phyloP scores from a whole-genome alignment of 2,797 vertebrate genomes.

The Rhynchotus rufescens region DNA sequence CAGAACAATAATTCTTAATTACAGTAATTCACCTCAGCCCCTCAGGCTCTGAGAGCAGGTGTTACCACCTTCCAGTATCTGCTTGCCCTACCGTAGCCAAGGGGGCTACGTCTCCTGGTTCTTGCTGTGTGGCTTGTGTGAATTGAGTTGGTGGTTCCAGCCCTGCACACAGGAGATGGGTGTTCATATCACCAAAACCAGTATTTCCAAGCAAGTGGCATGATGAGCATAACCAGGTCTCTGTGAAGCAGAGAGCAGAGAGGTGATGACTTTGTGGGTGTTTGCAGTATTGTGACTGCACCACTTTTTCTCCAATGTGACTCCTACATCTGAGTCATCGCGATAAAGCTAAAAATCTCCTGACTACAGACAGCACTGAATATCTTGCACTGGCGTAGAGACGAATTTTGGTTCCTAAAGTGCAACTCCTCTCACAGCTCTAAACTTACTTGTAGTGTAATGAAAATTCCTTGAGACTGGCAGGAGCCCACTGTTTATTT shows the following conservation, averaged over 20 bases:
- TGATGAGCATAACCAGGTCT: background rate
- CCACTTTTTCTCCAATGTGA: background rate
- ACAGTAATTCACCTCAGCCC: background rate
- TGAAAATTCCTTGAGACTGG: background rate
- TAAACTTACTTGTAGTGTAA: background rate
- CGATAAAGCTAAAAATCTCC: background rate
- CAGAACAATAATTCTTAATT: background rate
- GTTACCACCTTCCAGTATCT: background rate
- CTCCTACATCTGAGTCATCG: background rate
- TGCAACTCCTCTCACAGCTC: accelerated
- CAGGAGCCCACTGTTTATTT: background rate
- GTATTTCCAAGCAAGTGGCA: background rate
- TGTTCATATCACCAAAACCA: background rate
- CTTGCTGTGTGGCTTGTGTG: background rate
- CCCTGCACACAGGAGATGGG: background rate
- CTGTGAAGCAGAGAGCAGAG: background rate
- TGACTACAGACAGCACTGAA: background rate
- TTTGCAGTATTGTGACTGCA: background rate
- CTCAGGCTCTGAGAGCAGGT: background rate
- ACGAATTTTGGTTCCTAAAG: background rate
- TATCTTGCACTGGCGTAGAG: background rate
- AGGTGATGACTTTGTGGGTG: background rate
- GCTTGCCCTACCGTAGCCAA: background rate
- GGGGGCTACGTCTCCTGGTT: background rate
- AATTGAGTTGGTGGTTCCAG: background rate